Evolutionary conservation across 2,888 invertebrate genomes (phyloP).

Genomic region (Acrobasis repandana): DNA sequence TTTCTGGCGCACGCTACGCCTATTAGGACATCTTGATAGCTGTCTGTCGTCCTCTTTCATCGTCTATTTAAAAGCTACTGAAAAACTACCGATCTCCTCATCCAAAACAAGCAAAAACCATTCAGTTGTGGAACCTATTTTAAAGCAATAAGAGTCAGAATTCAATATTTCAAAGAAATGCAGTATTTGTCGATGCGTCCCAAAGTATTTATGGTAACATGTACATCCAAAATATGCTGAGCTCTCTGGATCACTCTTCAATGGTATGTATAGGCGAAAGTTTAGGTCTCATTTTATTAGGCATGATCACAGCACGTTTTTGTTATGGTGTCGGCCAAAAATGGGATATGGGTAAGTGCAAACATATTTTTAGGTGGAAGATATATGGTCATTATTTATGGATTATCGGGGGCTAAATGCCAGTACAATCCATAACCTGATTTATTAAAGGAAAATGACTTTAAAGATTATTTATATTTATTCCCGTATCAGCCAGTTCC

Average conservation of each 20-base stretch:
- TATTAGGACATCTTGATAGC: conserved; percentile 80
- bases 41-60: conserved; percentile 80
- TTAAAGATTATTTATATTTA: conserved; percentile 41
- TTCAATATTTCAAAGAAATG: conserved; percentile 28
- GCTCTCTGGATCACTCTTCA: conserved; percentile 33
- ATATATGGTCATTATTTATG: conserved; percentile 66
- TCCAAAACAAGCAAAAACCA: conserved; percentile 25
- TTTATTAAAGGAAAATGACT: conserved; percentile 63
- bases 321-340: conserved; percentile 38
- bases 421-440: conserved; percentile 65
- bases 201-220: conserved; percentile 65
- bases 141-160: conserved; percentile 31
- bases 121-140: conserved; percentile 44
- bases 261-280: background rate
- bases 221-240: conserved; percentile 46
- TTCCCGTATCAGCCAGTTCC: background rate
- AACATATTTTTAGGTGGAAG: conserved; percentile 73
- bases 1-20: conserved; percentile 74
- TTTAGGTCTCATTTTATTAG: conserved; percentile 1
- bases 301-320: background rate
- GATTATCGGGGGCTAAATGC: conserved; percentile 68
- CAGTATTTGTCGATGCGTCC: conserved; percentile 49
- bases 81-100: conserved; percentile 34
- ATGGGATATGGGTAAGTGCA: conserved; percentile 56
- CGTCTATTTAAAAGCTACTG: conserved; percentile 78